Percentiles rank a stretch among this genome's conserved stretches.
Conservation (phyloP, 2,888 invertebrate genomes). For the Dysmachus trigonus region DNA sequence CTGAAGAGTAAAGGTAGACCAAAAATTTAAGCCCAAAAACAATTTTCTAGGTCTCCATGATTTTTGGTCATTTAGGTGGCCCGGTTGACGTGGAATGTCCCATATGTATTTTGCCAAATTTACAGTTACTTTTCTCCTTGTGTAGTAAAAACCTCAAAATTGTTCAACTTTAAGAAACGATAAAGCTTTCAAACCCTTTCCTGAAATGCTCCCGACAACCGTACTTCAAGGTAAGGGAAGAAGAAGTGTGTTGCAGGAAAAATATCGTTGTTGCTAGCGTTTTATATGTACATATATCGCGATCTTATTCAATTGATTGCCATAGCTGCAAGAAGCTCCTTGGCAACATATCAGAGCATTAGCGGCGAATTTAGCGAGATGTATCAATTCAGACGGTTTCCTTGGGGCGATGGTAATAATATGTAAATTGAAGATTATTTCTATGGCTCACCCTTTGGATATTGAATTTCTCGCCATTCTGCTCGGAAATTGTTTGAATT, state of each 20-base stretch:
- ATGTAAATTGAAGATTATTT: neutral
- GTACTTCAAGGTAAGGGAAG: neutral
- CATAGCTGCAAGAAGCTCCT: neutral
- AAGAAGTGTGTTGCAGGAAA: neutral
- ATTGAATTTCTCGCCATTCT: neutral
- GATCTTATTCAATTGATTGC: neutral
- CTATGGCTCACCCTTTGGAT: neutral
- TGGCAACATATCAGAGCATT: neutral
- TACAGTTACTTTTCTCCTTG: neutral
- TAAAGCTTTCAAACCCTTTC: neutral
- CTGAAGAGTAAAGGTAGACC: too few species aligned
- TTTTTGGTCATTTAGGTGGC: too few species aligned
- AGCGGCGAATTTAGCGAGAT: neutral
- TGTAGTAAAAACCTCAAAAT: neutral
- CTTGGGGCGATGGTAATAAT: neutral
- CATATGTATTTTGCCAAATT: too few species aligned
- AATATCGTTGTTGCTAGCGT: neutral
- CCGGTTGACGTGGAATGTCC: too few species aligned
- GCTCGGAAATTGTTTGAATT: neutral
- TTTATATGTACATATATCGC: neutral
- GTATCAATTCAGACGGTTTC: neutral
- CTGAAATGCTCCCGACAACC: neutral
- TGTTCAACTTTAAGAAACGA: neutral
- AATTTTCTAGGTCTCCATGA: too few species aligned
- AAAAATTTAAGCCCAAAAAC: too few species aligned